phyloP scores from a whole-genome alignment of 1,140 invertebrate species.

The Apis mellifera region Amel_HAv3.1 CM009935.2:6235001-6235500 shows the following conservation, averaged over 20 bases:
- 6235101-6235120: constrained; percentile 1
- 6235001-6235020: background rate
- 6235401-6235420: too few relatives aligned
- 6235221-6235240: too few relatives aligned
- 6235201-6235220: background rate
- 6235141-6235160: background rate
- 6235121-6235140: background rate
- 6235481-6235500: background rate
- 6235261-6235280: too few relatives aligned
- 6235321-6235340: too few relatives aligned
- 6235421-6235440: background rate
- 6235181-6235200: background rate
- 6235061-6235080: background rate
- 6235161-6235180: background rate
- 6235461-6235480: too few relatives aligned
- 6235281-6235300: too few relatives aligned
- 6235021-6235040: constrained; percentile 17
- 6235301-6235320: too few relatives aligned
- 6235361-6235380: too few relatives aligned
- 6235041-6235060: background rate
- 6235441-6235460: background rate
- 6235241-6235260: too few relatives aligned
- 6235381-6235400: too few relatives aligned
- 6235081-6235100: background rate
- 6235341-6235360: too few relatives aligned